Evolutionary conservation across 1,140 invertebrate genomes (phyloP), one percentile per base, ranked within the genome.

Genomic region (Heliothis subflexa): DNA sequence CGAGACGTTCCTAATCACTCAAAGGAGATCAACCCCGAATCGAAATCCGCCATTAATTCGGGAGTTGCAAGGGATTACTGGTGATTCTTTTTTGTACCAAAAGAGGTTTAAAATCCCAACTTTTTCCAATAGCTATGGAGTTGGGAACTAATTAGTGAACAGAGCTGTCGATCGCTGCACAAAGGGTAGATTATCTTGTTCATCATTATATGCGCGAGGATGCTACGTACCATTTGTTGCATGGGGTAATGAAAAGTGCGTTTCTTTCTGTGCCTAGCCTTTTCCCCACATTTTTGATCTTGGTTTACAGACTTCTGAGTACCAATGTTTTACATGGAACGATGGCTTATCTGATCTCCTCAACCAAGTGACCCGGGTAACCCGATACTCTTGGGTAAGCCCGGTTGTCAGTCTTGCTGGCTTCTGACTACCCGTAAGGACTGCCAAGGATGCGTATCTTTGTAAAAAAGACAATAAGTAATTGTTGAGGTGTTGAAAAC

Each of bases 111-210:
- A 61, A 66, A 50, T 50, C 21, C n/a, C 12, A 50, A 50, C 66
- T 66, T 66, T 64, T 66, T 66, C 62, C 62, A 66, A 50, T 50
- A 40, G 33, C 33, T 40, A 70, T n/a, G 21, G 66, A 50, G 66
- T 52, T 52, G 66, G 47, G 47, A 70, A 70, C 18, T 70, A 70
- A 70, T 70, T 50, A 70, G 47, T 50, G 47, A 14, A 47, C 13
- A n/a, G 45, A 47, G 18, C 18, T 9, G 66, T 11, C 45, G 66
- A 52, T 52, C 66, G 47, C 4, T 16, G 47, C 66, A 70, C 47
- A 70, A 70, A 52, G 66, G 66, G 47, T 49, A 28, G 66, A 70
- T 70, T 52, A 70, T 70, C 66, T 49, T 70, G 47, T 50, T 70
- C 47, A 50, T 25, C 50, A 18, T 18, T 47, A 70, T 70, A 52